phyloP scores from a whole-genome alignment of 2,797 vertebrate species.

The Brachyrhaphis roseni region DNA sequence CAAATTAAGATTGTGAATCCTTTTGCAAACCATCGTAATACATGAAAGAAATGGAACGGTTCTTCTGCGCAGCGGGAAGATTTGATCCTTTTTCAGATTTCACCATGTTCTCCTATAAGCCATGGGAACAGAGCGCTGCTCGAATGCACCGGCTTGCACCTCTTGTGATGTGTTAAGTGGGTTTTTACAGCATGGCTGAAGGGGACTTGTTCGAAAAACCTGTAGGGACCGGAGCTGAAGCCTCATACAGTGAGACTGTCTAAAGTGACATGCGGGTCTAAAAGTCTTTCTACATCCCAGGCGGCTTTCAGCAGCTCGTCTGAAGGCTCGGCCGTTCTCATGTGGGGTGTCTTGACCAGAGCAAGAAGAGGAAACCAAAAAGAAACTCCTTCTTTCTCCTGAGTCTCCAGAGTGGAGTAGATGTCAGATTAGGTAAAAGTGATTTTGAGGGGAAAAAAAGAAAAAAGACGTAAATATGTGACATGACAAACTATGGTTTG shows the following conservation, averaged over 20 bases:
- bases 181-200: constrained; percentile 63
- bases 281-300: constrained; percentile 53
- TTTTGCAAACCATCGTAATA: background rate
- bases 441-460: background rate
- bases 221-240: constrained; percentile 50
- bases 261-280: constrained; percentile 55
- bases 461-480: no score
- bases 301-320: constrained; percentile 60
- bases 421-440: constrained; percentile 45
- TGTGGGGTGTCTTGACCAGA: constrained; percentile 48
- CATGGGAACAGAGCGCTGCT: constrained; percentile 16
- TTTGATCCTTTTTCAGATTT: background rate
- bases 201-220: constrained; percentile 64
- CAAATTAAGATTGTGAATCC: background rate
- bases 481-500: background rate
- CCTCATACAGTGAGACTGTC: constrained; percentile 55
- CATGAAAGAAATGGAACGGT: background rate
- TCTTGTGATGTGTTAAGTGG: constrained; percentile 70
- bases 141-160: constrained; percentile 50
- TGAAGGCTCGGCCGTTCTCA: constrained; percentile 48
- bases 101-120: constrained; percentile 6
- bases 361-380: constrained; percentile 8
- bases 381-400: constrained; percentile 23
- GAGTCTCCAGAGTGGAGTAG: constrained; percentile 35
- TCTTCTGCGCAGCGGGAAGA: background rate